Conservation (phyloP, 2,113 vertebrate genomes). For the Catharus minimus region DNA sequence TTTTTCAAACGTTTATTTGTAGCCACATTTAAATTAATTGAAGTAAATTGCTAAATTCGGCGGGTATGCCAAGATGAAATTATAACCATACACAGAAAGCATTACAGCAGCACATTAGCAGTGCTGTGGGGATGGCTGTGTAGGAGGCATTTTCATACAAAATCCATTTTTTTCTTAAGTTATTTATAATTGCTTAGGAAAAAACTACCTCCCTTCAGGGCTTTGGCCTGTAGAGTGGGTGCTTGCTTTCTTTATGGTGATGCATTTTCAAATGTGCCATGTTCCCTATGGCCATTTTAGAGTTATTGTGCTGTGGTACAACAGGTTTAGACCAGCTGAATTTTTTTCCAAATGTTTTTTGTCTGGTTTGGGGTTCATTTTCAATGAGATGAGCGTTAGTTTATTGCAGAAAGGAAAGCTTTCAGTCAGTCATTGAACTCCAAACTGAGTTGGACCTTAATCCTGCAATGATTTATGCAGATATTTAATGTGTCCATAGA, state of each 20-base stretch:
- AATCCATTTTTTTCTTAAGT: not conserved
- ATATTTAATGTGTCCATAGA: not conserved
- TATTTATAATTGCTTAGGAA: slow-evolving; percentile 44
- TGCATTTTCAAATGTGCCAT: not conserved
- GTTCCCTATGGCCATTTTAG: not conserved
- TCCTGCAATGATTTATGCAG: not conserved
- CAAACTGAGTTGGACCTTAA: slow-evolving; percentile 17
- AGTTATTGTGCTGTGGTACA: not conserved
- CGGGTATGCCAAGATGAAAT: not conserved
- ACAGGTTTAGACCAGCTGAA: not conserved
- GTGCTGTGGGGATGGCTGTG: slow-evolving; percentile 7
- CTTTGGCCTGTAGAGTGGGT: not conserved
- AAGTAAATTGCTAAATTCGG: slow-evolving; percentile 15
- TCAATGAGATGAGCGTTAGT: not conserved
- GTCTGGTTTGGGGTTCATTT: slow-evolving; percentile 2
- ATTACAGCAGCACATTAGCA: not conserved
- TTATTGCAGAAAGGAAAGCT: not conserved
- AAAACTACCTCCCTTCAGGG: slow-evolving; percentile 5
- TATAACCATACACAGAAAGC: not conserved
- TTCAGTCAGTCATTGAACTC: not conserved
- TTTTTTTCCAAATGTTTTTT: not conserved
- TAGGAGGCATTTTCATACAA: slow-evolving; percentile 45
- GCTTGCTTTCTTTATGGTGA: not conserved
- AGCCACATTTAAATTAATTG: not conserved
- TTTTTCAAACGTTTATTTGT: slow-evolving; percentile 6